Base-by-base conservation (phyloP, 30 jellyfish, hydroid and myxozoan species). In the Mastigias papua region DNA sequence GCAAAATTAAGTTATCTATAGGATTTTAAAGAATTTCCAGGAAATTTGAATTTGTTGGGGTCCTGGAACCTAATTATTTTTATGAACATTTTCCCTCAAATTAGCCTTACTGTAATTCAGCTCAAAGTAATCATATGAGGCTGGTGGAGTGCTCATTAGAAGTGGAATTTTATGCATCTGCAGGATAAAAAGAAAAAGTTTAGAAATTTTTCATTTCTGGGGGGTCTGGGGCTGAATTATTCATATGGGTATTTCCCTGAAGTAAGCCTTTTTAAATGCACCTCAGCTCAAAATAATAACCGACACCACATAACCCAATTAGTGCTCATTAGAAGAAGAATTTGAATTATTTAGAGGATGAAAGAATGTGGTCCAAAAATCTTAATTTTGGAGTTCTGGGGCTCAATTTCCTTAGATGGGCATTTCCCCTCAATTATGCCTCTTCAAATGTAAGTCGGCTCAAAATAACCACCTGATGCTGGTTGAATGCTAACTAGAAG, bases 81-180 rank as follows among this genome's bases (percentile, higher is more conserved):
- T 61, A n/a, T 61, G 73, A 17, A 28, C 15, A 61, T 6, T 61
- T 61, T 61, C 9, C 30, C 34, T 28, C 30, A 17, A 61, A 61
- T n/a, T 3, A 28, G 34, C 73, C 16, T 61, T 2, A 3, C 33
- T 28, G 34, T 61, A 61, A n/a, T 61, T 61, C 73, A 17, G 73
- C 73, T 61, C 8, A 61, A 61, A 5, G 16, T 50, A 28, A 28
- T 61, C 34, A 28, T 28, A 23, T 61, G 73, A 61, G 30, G 73
- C 73, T 61, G 73, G 73, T 61, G 6, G 73, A 61, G 30, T 23
- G 73, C 73, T 61, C 73, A 17, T 61, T 61, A 28, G 73, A 61
- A 61, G 73, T 61, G 73, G 33, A 61, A 61, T 3, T 61, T 61
- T 61, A 61, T 61, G 73, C 73, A 4, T 61, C 34, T 61, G 30